Base-by-base conservation (phyloP, 2,113 vertebrate species). In the Tragulus kanchil region DNA sequence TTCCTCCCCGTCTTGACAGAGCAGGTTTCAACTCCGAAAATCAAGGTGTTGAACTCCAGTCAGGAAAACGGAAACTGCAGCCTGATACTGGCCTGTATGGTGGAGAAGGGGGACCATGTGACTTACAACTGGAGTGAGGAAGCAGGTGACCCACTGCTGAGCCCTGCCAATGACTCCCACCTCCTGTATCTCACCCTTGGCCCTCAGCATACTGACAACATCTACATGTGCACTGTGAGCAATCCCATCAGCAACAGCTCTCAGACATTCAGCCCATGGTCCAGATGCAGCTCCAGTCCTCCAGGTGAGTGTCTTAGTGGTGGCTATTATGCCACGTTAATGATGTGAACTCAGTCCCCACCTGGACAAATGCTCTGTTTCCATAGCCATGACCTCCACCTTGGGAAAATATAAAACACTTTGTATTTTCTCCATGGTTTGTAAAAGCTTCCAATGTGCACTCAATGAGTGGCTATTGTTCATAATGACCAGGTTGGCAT, bases 21-120 rank as follows among this genome's bases (percentile, higher is more conserved):
- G 67, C 95, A 92, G 90, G 92, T 97, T 92, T 97, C 97, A 67
- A 92, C 81, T 84, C 97, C 96, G 12, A 95, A 97, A 81, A 97
- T 98, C 81, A 91, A 82, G 90, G 97, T 98, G 75, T 15, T 98
- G 61, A 97, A 97, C 84, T 12, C 15, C 58, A 97, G 95, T 4
- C 86, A 81, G 81, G 69, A 96, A 50, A 83, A 93, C 0, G 95
- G 95, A 52, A 97, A 69, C 26, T 98, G 97, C 75, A 95, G 75
- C 73, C 28, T 98, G 96, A 50, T 5, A 15, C 23, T 98, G 45
- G 67, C 73, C 75, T 98, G 97, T 25, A 6, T 1, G 0, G 97
- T 61, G 48, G 64, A 93, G 19, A 93, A 85, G 1, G 97, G 97
- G 23, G 97, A 98, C 50, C 52, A 96, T 0, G 96, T 98, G 92